Conservation (phyloP, 2,888 invertebrate genomes). For the Oscheius sp. region DNA sequence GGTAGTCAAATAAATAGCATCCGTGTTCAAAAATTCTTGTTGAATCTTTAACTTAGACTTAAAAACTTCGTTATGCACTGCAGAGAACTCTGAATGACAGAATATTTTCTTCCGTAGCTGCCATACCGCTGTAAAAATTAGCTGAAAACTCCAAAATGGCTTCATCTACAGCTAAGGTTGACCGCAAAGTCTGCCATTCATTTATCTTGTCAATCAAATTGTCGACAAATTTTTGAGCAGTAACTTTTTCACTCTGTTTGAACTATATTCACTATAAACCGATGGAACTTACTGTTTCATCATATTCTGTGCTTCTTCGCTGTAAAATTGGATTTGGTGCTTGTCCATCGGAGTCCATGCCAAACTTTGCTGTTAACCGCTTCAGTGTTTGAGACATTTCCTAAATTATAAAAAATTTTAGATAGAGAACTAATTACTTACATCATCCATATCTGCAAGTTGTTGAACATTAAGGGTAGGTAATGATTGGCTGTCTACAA, state of each 20-base stretch:
- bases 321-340: slow-evolving; percentile 4
- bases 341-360: neutral
- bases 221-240: slow-evolving; percentile 46
- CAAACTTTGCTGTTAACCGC: slow-evolving; percentile 43
- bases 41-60: slow-evolving; percentile 51
- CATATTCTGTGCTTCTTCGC: slow-evolving; percentile 24
- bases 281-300: slow-evolving; percentile 13
- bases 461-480: neutral
- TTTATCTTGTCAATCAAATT: slow-evolving; percentile 38
- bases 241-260: slow-evolving; percentile 50
- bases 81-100: slow-evolving; percentile 51
- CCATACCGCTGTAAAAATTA: slow-evolving; percentile 47
- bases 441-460: slow-evolving; percentile 39
- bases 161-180: slow-evolving; percentile 47
- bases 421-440: slow-evolving; percentile 9
- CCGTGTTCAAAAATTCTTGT: slow-evolving; percentile 60
- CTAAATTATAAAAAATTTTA: slow-evolving; percentile 12
- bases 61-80: slow-evolving; percentile 54
- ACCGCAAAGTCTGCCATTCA: slow-evolving; percentile 36
- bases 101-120: neutral
- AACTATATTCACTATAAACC: neutral
- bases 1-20: slow-evolving; percentile 60
- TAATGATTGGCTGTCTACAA: slow-evolving; percentile 11
- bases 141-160: slow-evolving; percentile 56
- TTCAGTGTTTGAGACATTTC: slow-evolving; percentile 43